Evolutionary conservation across 35 echinoderm and acorn worm genomes (phyloP), one percentile per base, ranked within the genome.

Genomic region (Heliocidaris erythrogramma): DNA sequence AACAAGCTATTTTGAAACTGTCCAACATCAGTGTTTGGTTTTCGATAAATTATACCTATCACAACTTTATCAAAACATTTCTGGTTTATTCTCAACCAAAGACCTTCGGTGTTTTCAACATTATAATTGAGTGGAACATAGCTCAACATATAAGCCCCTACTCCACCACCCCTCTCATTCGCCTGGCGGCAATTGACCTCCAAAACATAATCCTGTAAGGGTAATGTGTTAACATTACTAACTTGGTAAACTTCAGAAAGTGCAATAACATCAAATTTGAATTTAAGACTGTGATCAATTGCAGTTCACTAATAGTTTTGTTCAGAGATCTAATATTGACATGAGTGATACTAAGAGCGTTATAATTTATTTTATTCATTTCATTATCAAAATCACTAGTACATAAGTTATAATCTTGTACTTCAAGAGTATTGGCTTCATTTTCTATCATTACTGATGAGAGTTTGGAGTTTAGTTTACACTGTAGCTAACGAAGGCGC

Each of bases 401-500:
- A 91, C 89, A 91, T 91, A 35, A 91, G 12, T 91, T 42, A 7
- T 49, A 91, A 18, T 91, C 32, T 48, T 14, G 89, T 48, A 91
- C 89, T 91, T 91, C 89, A 35, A 35, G 30, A 91, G 89, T 48
- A 91, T 91, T 91, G 89, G 30, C 47, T 24, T 48, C 89, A 91
- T 91, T 91, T 91, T 49, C 89, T 91, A 91, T 91, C 89, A 91
- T 91, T 91, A 91, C 12, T 91, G 48, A 91, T 35, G 86, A 91
- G 31, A 48, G 89, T 91, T 91, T 35, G 27, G 47, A 11, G 89
- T 91, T 91, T 48, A 91, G 89, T 91, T 91, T 35, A 91, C 24
- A 42, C 48, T 91, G 48, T 13, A 13, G 47, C 48, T 91, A 91
- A 91, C 47, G 14, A 91, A 48, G 31, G 2, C 21, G 32, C 86